A percentile compares a stretch with the other conserved stretches of the same genome.
phyloP scores from a whole-genome alignment of 2,113 vertebrate species.

The Thamnaconus septentrionalis region DNA sequence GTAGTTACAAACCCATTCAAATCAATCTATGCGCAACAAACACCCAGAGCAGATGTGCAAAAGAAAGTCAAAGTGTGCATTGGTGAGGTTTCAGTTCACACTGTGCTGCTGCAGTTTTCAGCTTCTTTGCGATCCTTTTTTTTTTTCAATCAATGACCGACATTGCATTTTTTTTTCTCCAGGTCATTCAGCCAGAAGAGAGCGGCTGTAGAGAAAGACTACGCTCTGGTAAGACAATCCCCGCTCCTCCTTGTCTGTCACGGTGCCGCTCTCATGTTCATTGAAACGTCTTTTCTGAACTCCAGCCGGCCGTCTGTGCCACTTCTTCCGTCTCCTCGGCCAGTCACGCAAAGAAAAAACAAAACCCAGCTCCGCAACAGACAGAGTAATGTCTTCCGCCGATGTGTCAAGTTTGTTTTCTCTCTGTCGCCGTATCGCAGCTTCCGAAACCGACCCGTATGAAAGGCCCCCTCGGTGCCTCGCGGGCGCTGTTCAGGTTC shows the following conservation, averaged over 20 bases:
- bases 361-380: conserved; percentile 29
- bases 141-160: too few relatives aligned
- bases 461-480: conserved; percentile 20
- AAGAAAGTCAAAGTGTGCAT: too few relatives aligned
- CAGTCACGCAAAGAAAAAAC: too few relatives aligned
- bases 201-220: conserved; percentile 74
- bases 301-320: not conserved
- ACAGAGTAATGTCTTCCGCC: conserved; percentile 7
- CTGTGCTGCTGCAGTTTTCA: too few relatives aligned
- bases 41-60: too few relatives aligned
- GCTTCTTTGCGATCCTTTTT: too few relatives aligned
- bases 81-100: too few relatives aligned
- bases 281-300: not conserved
- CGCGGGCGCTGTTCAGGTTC: conserved; percentile 44
- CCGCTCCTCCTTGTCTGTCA: not conserved
- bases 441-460: conserved; percentile 46
- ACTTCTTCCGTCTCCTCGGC: too few relatives aligned
- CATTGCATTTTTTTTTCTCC: not conserved
- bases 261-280: too few relatives aligned
- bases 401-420: conserved; percentile 31
- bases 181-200: conserved; percentile 78
- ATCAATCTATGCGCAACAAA: too few relatives aligned
- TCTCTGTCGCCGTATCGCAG: conserved; percentile 12
- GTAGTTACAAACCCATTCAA: too few relatives aligned
- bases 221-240: conserved; percentile 71